Evolutionary conservation across 2,797 vertebrate species (phyloP).

Genomic region (Bufotes viridis): DNA sequence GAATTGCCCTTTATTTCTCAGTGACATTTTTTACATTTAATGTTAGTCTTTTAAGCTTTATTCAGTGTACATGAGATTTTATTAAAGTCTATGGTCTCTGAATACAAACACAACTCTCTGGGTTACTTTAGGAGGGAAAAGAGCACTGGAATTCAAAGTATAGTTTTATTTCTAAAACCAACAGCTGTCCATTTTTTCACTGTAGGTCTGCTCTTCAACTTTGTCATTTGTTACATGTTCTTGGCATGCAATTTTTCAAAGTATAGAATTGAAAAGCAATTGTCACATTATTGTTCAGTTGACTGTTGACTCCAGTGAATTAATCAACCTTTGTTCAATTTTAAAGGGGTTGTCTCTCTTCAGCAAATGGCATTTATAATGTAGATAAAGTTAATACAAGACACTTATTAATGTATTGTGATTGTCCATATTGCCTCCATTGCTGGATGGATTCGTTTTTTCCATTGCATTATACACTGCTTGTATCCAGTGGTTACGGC

Average conservation of each 20-base stretch:
- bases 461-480: no score
- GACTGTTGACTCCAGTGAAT: background rate
- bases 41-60: constrained; percentile 40
- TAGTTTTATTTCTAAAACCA: constrained; percentile 26
- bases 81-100: constrained; percentile 29
- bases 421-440: no score
- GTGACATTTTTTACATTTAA: constrained; percentile 39
- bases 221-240: constrained; percentile 20
- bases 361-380: no score
- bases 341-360: background rate
- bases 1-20: constrained; percentile 15
- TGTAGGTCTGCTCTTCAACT: constrained; percentile 6
- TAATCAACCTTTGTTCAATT: background rate
- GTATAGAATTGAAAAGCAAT: background rate
- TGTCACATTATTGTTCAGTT: background rate
- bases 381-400: no score
- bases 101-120: constrained; percentile 23
- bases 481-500: no score
- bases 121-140: constrained; percentile 17
- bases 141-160: constrained; percentile 32
- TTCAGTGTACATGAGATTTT: constrained; percentile 28
- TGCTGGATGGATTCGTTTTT: no score
- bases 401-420: no score
- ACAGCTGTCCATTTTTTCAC: constrained; percentile 34
- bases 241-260: constrained; percentile 13